Evolutionary conservation across 1,140 invertebrate species (phyloP), one percentile per base, ranked within the genome.

Genomic region (Ostrea edulis): DNA sequence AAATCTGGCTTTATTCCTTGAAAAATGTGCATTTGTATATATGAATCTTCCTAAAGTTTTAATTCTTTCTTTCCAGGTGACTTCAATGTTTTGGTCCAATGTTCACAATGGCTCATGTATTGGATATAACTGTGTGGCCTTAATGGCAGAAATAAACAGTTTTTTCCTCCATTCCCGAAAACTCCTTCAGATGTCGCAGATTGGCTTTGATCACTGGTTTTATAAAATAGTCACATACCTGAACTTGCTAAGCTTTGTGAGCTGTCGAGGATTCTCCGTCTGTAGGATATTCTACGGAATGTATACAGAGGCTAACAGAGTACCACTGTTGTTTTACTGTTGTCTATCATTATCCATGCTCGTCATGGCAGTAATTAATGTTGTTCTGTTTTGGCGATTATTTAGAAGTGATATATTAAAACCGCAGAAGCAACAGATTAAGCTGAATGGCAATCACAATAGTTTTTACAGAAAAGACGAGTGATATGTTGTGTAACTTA

Each of bases 151-250:
- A 88, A 90, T 94, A 58, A 94, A 94, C 89, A 93, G 92, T 77
- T 92, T 94, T 82, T 94, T 94, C 88, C 91, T 94, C 7, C 94
- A 94, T 86, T 92, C 91, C 53, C 85, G 94, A 22, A 94, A 94
- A 87, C 91, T 94, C 8, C 84, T 94, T 14, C 93, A 94, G 87
- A 92, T 94, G 92, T 25, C 88, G 4, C 35, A 91, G 22, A 89
- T 92, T 0, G 85, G 91, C 25, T 93, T 89, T 87, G 86, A 92
- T 35, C 86, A 90, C 82, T 84, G 53, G 55, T 88, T 92, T 55
- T 94, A 94, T 86, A 85, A 87, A 35, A 0, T 90, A 0, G 87
- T 92, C 22, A 90, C 90, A 25, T 89, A 91, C 52, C 11, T 92
- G 17, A 94, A 94, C 85, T 68, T 94, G 0, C 22, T 92, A 54